Percentiles rank a stretch among this genome's conserved stretches.
Evolutionary conservation across 2,888 invertebrate genomes (phyloP).

Genomic region (Agapetus fuscipes): DNA sequence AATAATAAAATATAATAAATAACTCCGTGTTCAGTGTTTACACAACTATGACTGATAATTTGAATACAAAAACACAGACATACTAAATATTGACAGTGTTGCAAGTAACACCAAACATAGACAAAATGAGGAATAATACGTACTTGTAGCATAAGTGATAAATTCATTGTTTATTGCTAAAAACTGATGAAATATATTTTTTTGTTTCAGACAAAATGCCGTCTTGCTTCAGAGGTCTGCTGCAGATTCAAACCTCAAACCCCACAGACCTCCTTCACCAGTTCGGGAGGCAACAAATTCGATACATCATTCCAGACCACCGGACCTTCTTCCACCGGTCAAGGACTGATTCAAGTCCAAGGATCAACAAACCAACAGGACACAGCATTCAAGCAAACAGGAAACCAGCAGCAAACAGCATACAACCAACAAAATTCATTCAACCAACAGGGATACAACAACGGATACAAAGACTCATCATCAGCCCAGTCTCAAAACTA

Average conservation of each 20-base stretch:
- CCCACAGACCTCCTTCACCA: slow-evolving; percentile 25
- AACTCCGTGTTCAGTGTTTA: too few species aligned
- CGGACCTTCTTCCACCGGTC: slow-evolving; percentile 5
- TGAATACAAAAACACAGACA: too few species aligned
- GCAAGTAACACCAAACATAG: too few species aligned
- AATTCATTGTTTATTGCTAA: too few species aligned
- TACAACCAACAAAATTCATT: neutral
- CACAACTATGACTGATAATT: too few species aligned
- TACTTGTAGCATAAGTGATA: too few species aligned
- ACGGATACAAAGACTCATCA: slow-evolving; percentile 10
- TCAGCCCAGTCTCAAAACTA: slow-evolving; percentile 32
- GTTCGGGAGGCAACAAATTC: slow-evolving; percentile 24
- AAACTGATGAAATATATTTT: slow-evolving; percentile 1
- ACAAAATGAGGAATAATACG: too few species aligned
- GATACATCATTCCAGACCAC: slow-evolving; percentile 26
- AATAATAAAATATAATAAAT: too few species aligned
- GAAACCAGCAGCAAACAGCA: slow-evolving; percentile 5
- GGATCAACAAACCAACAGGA: slow-evolving; percentile 4
- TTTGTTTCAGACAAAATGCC: slow-evolving; percentile 29
- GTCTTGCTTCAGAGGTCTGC: slow-evolving; percentile 38
- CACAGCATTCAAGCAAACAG: slow-evolving; percentile 5
- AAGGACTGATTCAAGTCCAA: slow-evolving; percentile 17
- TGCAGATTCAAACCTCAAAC: slow-evolving; percentile 34
- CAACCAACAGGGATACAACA: slow-evolving; percentile 16
- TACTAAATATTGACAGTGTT: too few species aligned